Evolutionary conservation across 1,140 invertebrate genomes (phyloP).

Genomic region (Stenopsyche tienmushanensis): DNA sequence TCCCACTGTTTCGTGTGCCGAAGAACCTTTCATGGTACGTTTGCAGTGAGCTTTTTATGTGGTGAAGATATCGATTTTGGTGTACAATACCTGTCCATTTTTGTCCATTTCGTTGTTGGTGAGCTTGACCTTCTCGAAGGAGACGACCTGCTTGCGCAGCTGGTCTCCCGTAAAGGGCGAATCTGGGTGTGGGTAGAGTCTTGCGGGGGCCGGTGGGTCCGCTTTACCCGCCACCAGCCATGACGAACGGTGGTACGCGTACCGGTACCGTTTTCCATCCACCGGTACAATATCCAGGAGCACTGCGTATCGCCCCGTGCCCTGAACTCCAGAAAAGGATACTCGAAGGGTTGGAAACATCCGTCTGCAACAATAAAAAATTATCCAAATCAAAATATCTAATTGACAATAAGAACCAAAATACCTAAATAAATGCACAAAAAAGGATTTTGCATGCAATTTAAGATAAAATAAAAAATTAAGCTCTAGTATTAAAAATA

Average conservation of each 20-base stretch:
- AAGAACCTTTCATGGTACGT: too few species aligned
- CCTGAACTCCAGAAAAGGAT: constrained; percentile 77
- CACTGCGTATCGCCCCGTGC: constrained; percentile 76
- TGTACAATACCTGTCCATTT: constrained; percentile 84
- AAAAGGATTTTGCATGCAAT: background rate
- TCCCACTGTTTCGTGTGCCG: too few species aligned
- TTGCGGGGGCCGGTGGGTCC: constrained; percentile 90
- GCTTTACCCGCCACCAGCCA: constrained; percentile 99
- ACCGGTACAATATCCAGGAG: constrained; percentile 94
- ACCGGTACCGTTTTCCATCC: constrained; percentile 92
- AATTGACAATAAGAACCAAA: constrained; percentile 31
- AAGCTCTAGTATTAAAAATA: background rate
- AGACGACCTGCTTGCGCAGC: constrained; percentile 94
- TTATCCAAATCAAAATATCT: too few species aligned
- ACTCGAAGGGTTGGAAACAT: constrained; percentile 98
- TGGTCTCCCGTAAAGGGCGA: constrained; percentile 96
- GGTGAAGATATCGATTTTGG: background rate
- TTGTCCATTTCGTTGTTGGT: constrained; percentile 99
- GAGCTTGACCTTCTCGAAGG: constrained; percentile 98
- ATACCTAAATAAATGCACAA: background rate
- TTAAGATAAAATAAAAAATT: too few species aligned
- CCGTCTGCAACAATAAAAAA: constrained; percentile 68
- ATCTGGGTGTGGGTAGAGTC: constrained; percentile 96
- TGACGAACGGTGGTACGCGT: constrained; percentile 96
- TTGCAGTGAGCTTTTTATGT: too few species aligned